Percentiles rank a stretch among this genome's conserved stretches.
phyloP scores from a whole-genome alignment of 2,113 vertebrate species.

The Bagarius yarrelli region DNA sequence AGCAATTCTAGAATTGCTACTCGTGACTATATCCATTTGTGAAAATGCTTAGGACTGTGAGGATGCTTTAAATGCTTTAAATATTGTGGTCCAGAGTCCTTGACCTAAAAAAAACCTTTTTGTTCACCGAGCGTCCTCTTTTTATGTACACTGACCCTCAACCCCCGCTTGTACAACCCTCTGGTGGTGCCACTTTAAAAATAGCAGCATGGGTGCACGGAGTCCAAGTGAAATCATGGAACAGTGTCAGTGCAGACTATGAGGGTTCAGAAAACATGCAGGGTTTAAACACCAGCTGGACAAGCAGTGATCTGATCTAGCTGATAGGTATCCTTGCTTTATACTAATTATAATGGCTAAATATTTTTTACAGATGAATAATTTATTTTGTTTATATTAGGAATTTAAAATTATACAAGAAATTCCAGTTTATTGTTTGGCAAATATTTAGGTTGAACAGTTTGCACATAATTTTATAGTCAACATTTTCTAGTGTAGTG shows the following conservation, averaged over 20 bases:
- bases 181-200: slow-evolving; percentile 21
- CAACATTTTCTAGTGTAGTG: neutral
- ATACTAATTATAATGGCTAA: neutral
- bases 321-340: neutral
- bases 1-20: neutral
- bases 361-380: neutral
- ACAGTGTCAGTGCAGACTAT: slow-evolving; percentile 16
- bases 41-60: slow-evolving; percentile 1
- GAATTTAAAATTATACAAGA: neutral
- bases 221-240: slow-evolving; percentile 34
- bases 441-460: neutral
- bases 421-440: neutral
- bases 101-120: slow-evolving; percentile 28
- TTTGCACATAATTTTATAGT: neutral
- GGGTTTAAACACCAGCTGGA: slow-evolving; percentile 18
- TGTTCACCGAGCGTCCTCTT: slow-evolving; percentile 24
- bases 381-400: neutral
- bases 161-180: neutral
- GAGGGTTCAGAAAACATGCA: slow-evolving; percentile 21
- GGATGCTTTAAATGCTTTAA: slow-evolving; percentile 20
- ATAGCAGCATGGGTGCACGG: slow-evolving; percentile 29
- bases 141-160: slow-evolving; percentile 49
- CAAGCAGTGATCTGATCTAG: neutral
- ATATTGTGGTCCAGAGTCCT: slow-evolving; percentile 32
- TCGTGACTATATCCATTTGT: too few relatives aligned